Evolutionary conservation across 2,797 vertebrate species (phyloP), one percentile per base, ranked within the genome.

Genomic region (Luscinia megarhynchos): DNA sequence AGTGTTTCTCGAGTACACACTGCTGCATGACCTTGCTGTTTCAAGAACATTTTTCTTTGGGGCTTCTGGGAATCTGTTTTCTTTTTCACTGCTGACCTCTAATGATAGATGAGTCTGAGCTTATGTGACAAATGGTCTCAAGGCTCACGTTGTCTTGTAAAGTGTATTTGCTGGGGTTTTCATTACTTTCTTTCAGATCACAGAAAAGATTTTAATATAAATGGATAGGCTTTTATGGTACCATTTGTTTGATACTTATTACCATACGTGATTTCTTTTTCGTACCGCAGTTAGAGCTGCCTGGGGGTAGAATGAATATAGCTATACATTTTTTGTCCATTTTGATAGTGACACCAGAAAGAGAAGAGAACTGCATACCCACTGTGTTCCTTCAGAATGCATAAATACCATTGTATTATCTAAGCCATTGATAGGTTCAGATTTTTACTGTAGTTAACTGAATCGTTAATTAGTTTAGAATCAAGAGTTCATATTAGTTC

Each of bases 41-140:
- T 93, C 89, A 92, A 87, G 79, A 91, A 91, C 89, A 61, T 88
- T 96, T 95, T 80, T 93, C 82, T 91, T 30, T 81, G 26, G 48
- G 76, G 66, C 70, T 93, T 94, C 62, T 93, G 92, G 90, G 87
- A 93, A 80, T 93, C 66, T 95, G 55, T 92, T 96, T 90, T 91
- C 53, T 84, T 93, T 89, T 95, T 89, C 75, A 66, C 36, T 72
- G 87, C 82, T 93, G 92, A 96, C 89, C 79, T 96, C 78, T 92
- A 79, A 95, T 81, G 85, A 93, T 81, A 93, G 90, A 95, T 94
- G 68, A 88, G 73, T 76, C 76, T 86, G 82, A 91, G 82, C 62
- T 93, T 92, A 62, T 26, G 2, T 91, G 90, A 92, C 68, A 95
- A 94, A 95, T 89, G 75, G 84, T 93, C 80, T 82, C 79, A 70